Conservation (phyloP, 2,888 invertebrate genomes). For the Scelioninae gen. 2 region DNA sequence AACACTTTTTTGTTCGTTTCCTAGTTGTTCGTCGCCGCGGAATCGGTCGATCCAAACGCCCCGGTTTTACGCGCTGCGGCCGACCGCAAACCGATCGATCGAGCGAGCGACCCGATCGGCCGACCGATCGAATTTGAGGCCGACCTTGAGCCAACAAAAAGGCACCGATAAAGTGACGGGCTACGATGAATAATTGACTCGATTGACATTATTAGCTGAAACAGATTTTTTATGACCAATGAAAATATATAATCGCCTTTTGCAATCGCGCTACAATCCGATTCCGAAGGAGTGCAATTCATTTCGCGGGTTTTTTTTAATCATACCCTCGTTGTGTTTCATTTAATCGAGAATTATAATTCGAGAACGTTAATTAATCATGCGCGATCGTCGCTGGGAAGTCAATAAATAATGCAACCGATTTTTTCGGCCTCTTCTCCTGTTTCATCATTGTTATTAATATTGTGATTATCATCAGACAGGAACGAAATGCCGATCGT, state of each 20-base stretch:
- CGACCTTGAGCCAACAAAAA: conserved; percentile 8
- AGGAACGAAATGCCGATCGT: too few species aligned
- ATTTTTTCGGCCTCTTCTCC: too few species aligned
- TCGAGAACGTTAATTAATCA: conserved; percentile 3
- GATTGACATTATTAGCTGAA: conserved; percentile 21
- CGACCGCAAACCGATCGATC: conserved; percentile 19
- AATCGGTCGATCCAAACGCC: neutral
- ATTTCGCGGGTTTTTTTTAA: conserved; percentile 13
- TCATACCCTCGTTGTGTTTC: too few species aligned
- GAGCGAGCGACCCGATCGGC: too few species aligned
- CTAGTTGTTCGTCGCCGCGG: conserved; percentile 4
- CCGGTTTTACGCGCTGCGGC: neutral
- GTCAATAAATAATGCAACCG: too few species aligned
- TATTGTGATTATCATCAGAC: too few species aligned
- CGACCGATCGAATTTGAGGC: conserved; percentile 18
- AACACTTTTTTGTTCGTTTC: conserved; percentile 6
- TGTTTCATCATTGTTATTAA: too few species aligned
- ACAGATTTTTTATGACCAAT: conserved; percentile 1
- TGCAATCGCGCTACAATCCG: neutral
- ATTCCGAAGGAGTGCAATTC: conserved; percentile 11
- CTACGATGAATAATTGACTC: conserved; percentile 22
- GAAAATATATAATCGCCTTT: neutral
- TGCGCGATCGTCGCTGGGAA: too few species aligned
- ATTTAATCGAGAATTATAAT: neutral
- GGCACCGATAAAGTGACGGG: conserved; percentile 4